These are phyloP conservation scores for Harpalus rufipes DNA, from an alignment of 2,888 invertebrate genomes.

Conservation along the genomic window DNA sequence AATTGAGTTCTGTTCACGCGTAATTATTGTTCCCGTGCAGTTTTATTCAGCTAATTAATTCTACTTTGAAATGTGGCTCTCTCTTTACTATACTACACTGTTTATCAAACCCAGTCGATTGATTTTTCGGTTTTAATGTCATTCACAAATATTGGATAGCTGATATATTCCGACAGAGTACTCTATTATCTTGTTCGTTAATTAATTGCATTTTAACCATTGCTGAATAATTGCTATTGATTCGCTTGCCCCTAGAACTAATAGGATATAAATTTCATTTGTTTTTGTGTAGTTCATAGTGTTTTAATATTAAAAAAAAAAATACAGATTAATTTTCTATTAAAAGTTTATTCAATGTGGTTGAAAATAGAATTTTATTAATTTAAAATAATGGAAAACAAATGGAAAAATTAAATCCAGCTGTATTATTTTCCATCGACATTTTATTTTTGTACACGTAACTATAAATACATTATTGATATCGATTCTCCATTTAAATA, in stretches of 20 bases:
- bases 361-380: no score
- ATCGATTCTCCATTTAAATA: no score
- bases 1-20: background rate
- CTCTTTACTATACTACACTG: background rate
- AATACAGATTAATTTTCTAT: no score
- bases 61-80: background rate
- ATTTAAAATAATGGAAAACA: no score
- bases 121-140: background rate
- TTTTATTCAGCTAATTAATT: slow-evolving; percentile 1
- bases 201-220: background rate
- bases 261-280: no score
- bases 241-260: background rate
- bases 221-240: background rate
- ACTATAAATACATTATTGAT: no score
- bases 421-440: no score
- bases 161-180: background rate
- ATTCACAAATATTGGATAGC: background rate
- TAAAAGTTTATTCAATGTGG: no score
- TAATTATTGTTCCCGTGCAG: background rate
- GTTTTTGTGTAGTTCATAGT: no score
- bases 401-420: no score
- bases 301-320: no score
- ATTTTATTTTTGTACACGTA: no score
- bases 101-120: background rate
- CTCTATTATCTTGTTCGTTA: slow-evolving; percentile 1